Base-by-base conservation (phyloP, 2,888 invertebrate species). In the Charanyca ferruginea region DNA sequence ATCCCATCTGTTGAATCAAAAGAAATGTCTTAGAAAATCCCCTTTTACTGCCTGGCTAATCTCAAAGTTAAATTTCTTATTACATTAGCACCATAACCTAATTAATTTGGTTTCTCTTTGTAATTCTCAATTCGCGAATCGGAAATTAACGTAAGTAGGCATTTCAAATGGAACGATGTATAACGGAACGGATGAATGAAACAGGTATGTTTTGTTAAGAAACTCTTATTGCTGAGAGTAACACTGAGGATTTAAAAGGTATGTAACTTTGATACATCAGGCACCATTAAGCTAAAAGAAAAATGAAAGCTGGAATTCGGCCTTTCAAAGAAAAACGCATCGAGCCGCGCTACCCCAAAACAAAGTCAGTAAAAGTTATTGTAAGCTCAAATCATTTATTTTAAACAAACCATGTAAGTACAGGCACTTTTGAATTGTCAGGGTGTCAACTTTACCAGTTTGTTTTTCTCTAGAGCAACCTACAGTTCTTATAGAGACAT, bases 21-120 rank as follows among this genome's bases (percentile, higher is more conserved):
- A 52, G 6, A 32, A 42, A 47, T 35, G 4, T 42, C 22, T 52
- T 18, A 35, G 3, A n/a, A 42, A 51, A 44, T 41, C 20, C 6
- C n/a, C 4, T 57, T 45, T n/a, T 25, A 23, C 5, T 3, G 47
- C 8, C 59, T 60, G 69, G 69, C 32, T 57, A 60, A 64, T 45
- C 4, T 69, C 55, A 64, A 52, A 63, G 42, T 57, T 16, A 3
- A 45, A 51, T 55, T 55, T 8, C 28, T 51, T 25, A 58, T 32
- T 28, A 49, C n/a, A 48, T 73, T 42, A 57, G 18, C 35, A 64
- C 48, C 44, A 20, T 59, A 54, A 52, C 11, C 9, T 48, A 60
- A 64, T 74, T 71, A 41, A 25, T 61, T 54, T 62, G 0, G 28
- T 38, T 58, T 53, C 11, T 18, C 35, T 62, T 45, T 61, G 67